Evolutionary conservation across 2,797 vertebrate genomes (phyloP), one percentile per base, ranked within the genome.

Genomic region (Lepilemur septentrionalis): DNA sequence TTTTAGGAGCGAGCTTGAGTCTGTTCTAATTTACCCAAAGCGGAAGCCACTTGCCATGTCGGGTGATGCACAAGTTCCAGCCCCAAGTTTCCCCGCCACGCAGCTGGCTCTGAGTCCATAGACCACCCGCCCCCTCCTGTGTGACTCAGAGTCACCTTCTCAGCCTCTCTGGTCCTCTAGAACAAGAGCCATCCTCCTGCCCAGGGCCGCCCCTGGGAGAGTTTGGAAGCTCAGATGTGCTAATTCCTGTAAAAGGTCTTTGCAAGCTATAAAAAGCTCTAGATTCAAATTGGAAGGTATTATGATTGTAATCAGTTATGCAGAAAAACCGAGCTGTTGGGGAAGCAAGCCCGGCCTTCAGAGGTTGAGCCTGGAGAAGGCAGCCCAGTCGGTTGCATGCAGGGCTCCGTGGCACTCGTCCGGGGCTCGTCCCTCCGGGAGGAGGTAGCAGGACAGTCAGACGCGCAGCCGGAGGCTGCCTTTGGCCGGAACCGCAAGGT

Each of bases 261-360:
- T 94, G 85, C 79, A 38, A 23, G 25, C 89, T 89, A 70, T 84
- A 91, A 92, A 96, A 92, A 84, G 83, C 90, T 93, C 80, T 76
- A 75, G 75, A 84, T 79, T 85, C 73, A 96, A 95, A 73, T 57
- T 25, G 69, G 59, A 93, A 97, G 80, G 89, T 63, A 57, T 91
- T 94, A 63, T 50, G 35, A 81, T 81, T 89, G 46, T 81, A 50
- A 91, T 90, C 73, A 76, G 38, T 92, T 85, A 87, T 17, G 18
- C 70, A 92, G 87, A 61, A 93, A 91, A 72, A 80, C 57, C 11
- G 55, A 78, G 85, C 93, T 55, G 8, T 52, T 76, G 48, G 73
- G 9, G 8, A 67, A 48, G 35, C 2, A 14, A 43, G 52, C 22
- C 59, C 9, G 23, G 43, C 65, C 87, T 50, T 96, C 2, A 2